Evolutionary conservation across 2,113 vertebrate species (phyloP).

Genomic region (Chitala chitala): DNA sequence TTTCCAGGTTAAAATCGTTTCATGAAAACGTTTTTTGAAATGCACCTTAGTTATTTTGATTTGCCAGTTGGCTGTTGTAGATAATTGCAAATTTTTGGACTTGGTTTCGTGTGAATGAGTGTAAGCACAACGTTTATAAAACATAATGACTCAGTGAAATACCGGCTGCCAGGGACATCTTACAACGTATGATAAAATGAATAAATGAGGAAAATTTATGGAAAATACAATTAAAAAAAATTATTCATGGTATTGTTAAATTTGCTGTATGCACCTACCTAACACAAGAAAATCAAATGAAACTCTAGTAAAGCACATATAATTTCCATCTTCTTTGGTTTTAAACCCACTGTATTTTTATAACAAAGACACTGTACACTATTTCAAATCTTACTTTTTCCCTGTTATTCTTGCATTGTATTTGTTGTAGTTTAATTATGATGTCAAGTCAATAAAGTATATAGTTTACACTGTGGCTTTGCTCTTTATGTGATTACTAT

Average conservation of each 20-base stretch:
- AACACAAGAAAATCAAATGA: background rate
- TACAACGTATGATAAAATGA: background rate
- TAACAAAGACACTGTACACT: conserved; percentile 11
- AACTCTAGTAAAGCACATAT: background rate
- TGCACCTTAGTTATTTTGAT: background rate
- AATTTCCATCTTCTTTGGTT: background rate
- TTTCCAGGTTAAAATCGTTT: background rate
- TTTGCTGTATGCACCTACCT: background rate
- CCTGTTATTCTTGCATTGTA: conserved; percentile 8
- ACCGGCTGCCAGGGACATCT: background rate
- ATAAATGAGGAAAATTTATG: background rate
- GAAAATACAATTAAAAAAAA: background rate
- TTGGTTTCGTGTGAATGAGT: background rate
- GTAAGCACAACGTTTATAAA: conserved; percentile 6
- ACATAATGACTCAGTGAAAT: background rate
- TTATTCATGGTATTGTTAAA: conserved; percentile 7
- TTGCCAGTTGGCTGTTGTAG: background rate
- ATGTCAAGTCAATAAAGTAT: conserved; percentile 17
- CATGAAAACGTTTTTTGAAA: background rate
- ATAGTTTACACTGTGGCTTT: conserved; percentile 19
- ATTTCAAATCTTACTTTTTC: conserved; percentile 12
- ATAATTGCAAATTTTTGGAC: background rate
- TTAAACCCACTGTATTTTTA: background rate
- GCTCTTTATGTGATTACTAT: too few relatives aligned
- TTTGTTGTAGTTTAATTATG: conserved; percentile 15